Evolutionary conservation across 2,113 vertebrate genomes (phyloP).

Genomic region (Pituophis catenifer): DNA sequence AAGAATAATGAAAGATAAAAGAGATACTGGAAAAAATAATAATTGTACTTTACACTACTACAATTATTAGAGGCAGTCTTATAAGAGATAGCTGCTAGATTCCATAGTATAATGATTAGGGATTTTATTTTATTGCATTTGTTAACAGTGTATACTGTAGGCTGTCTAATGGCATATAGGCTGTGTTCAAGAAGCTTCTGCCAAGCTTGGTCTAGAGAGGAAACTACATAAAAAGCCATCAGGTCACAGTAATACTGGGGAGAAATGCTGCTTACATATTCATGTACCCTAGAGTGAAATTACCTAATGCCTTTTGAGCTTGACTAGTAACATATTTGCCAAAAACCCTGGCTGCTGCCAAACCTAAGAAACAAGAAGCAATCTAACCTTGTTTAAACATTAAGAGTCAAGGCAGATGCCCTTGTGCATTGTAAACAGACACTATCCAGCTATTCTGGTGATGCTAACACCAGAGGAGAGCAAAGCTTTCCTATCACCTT

Average conservation of each 20-base stretch:
- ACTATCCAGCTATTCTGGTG: slow-evolving; percentile 1
- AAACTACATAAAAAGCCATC: background rate
- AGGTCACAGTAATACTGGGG: background rate
- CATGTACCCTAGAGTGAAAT: background rate
- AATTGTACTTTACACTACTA: background rate
- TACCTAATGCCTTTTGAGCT: background rate
- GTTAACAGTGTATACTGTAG: background rate
- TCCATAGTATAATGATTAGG: background rate
- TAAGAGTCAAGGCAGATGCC: background rate
- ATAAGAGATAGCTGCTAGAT: background rate
- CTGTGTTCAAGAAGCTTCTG: background rate
- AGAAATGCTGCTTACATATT: background rate
- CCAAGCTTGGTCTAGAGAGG: background rate
- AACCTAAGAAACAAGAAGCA: background rate
- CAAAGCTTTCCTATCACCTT: slow-evolving; percentile 22
- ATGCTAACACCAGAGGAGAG: slow-evolving; percentile 2
- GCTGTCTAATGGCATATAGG: background rate
- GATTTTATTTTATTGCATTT: too few relatives aligned
- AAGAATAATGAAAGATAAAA: background rate
- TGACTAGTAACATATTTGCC: background rate
- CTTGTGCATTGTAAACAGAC: background rate
- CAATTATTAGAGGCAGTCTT: background rate
- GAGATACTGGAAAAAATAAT: background rate
- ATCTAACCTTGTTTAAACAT: background rate
- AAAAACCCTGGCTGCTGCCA: background rate